These are phyloP conservation scores for Pedicia rivosa DNA, from an alignment of 2,888 invertebrate species.

Conservation along the genomic window DNA sequence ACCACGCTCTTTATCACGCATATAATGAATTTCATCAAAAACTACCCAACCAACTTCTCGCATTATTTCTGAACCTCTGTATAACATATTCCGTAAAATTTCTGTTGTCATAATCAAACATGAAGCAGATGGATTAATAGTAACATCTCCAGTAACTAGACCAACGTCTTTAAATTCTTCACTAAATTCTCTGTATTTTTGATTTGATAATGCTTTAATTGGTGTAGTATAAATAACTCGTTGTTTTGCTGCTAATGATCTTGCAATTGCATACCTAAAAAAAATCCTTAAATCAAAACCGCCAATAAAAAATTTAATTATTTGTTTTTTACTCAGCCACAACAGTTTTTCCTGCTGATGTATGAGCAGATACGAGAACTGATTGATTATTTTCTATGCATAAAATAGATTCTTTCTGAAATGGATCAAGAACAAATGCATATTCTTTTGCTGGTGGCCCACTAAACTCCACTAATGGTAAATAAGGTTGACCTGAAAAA, in stretches of 20 bases:
- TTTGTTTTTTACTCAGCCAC: slow-evolving; percentile 93
- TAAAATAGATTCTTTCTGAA: slow-evolving; percentile 90
- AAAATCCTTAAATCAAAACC: slow-evolving; percentile 25
- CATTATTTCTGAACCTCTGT: slow-evolving; percentile 96
- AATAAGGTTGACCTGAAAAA: slow-evolving; percentile 65
- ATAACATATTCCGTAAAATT: slow-evolving; percentile 96
- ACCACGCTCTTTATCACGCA: slow-evolving; percentile 98
- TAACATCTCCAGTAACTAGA: slow-evolving; percentile 96
- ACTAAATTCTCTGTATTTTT: slow-evolving; percentile 94
- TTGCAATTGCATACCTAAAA: slow-evolving; percentile 58
- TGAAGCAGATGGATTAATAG: slow-evolving; percentile 95
- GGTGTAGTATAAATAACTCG: slow-evolving; percentile 99
- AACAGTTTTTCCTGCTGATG: slow-evolving; percentile 98
- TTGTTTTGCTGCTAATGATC: slow-evolving; percentile 85
- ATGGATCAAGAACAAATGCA: slow-evolving; percentile 89
- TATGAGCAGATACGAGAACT: slow-evolving; percentile 96
- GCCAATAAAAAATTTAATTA: slow-evolving; percentile 10
- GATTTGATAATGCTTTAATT: slow-evolving; percentile 97
- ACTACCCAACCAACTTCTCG: slow-evolving; percentile 99
- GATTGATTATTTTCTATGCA: slow-evolving; percentile 98
- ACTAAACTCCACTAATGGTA: slow-evolving; percentile 37
- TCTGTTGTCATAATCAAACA: slow-evolving; percentile 99
- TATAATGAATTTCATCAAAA: slow-evolving; percentile 99
- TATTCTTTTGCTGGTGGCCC: slow-evolving; percentile 80
- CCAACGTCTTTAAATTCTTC: slow-evolving; percentile 98